Percentiles rank a stretch among this genome's conserved stretches.
Conservation (phyloP, 2,888 invertebrate genomes). For the Dynastes grantii region DNA sequence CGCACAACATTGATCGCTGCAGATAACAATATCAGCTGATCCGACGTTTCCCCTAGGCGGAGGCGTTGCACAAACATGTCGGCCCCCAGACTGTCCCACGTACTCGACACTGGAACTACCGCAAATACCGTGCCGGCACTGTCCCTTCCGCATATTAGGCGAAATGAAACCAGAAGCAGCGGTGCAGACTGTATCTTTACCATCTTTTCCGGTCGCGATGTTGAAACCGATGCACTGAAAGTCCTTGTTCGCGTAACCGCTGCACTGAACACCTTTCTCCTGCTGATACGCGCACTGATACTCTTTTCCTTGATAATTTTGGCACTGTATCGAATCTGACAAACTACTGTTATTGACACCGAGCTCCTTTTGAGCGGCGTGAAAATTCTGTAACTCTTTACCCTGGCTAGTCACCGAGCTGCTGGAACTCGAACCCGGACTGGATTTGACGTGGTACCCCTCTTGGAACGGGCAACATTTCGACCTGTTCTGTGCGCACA, state of each 20-base stretch:
- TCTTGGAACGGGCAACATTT: slow-evolving; percentile 69
- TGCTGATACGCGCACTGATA: slow-evolving; percentile 61
- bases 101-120: slow-evolving; percentile 73
- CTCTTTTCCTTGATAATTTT: slow-evolving; percentile 63
- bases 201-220: slow-evolving; percentile 58
- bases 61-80: slow-evolving; percentile 71
- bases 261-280: slow-evolving; percentile 70
- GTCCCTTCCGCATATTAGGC: slow-evolving; percentile 62
- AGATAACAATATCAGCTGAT: slow-evolving; percentile 58
- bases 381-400: slow-evolving; percentile 48
- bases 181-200: slow-evolving; percentile 60
- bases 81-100: slow-evolving; percentile 77
- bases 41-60: slow-evolving; percentile 65
- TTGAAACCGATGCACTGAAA: slow-evolving; percentile 63
- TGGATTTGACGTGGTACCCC: slow-evolving; percentile 67
- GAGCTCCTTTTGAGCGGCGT: slow-evolving; percentile 43
- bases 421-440: slow-evolving; percentile 72
- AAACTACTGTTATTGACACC: slow-evolving; percentile 57
- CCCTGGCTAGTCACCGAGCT: slow-evolving; percentile 71
- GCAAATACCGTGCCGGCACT: slow-evolving; percentile 72
- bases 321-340: slow-evolving; percentile 68
- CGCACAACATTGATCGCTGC: slow-evolving; percentile 66
- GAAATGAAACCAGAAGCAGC: slow-evolving; percentile 61
- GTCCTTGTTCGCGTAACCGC: slow-evolving; percentile 61
- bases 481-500: slow-evolving; percentile 66